phyloP scores from a whole-genome alignment of 23 tunicate genomes.

The Ascidia mentula region DNA sequence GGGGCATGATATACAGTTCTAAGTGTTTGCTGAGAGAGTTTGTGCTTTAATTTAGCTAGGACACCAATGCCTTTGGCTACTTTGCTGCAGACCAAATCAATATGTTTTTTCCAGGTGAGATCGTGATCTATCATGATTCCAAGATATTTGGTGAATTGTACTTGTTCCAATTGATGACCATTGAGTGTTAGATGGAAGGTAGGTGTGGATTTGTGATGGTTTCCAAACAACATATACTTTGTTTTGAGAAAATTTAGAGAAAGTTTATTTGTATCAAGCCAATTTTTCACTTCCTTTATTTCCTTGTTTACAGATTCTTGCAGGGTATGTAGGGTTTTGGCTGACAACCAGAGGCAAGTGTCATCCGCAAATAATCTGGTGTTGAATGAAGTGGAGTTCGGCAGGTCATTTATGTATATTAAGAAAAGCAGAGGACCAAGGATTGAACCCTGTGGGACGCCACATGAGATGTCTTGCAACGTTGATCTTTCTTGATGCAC shows the following conservation, averaged over 20 bases:
- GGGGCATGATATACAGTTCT: neutral
- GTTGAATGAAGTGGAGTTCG: neutral
- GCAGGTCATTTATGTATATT: conserved; percentile 1
- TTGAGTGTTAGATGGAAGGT: conserved; percentile 8
- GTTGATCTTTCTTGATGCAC: neutral
- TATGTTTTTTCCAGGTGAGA: neutral
- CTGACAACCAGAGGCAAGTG: neutral
- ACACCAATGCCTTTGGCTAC: conserved; percentile 4
- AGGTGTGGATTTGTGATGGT: neutral
- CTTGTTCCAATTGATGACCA: neutral
- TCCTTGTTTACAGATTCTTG: neutral
- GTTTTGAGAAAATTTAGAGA: neutral
- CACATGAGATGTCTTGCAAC: neutral
- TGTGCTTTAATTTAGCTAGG: neutral
- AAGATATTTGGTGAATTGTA: neutral
- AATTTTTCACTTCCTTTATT: no score
- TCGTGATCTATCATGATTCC: conserved; percentile 6
- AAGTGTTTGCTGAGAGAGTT: neutral
- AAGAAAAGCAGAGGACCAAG: conserved; percentile 6
- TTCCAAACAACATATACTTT: conserved; percentile 9
- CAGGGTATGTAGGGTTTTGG: neutral
- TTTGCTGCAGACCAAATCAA: neutral
- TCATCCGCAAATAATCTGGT: neutral
- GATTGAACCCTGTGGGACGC: conserved; percentile 5
- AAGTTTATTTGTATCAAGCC: neutral